phyloP scores from a whole-genome alignment of 2,888 invertebrate genomes.

The Patella ulyssiponensis region DNA sequence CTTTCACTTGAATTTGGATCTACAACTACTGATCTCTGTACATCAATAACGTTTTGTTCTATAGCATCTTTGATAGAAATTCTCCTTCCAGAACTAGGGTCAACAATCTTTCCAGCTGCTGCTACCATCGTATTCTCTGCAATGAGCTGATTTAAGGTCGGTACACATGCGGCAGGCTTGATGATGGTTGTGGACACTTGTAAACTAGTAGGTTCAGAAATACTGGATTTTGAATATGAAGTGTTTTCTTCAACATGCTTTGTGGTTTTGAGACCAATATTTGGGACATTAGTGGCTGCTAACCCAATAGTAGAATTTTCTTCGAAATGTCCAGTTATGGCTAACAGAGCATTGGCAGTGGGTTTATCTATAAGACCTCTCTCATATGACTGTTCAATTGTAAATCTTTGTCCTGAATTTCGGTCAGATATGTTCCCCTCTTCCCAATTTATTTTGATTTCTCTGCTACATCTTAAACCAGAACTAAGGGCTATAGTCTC shows the following conservation, averaged over 20 bases:
- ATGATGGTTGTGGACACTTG: conserved; percentile 6
- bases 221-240: not conserved
- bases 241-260: not conserved
- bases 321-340: conserved; percentile 29
- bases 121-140: conserved; percentile 28
- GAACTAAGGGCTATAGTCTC: conserved; percentile 74
- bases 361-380: conserved; percentile 54
- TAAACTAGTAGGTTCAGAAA: not conserved
- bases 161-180: conserved; percentile 2
- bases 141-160: conserved; percentile 41
- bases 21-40: conserved; percentile 51
- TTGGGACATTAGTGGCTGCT: not conserved
- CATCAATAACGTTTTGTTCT: conserved; percentile 73
- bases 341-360: conserved; percentile 52
- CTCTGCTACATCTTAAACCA: conserved; percentile 40
- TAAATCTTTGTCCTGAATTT: conserved; percentile 81
- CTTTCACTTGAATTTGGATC: conserved; percentile 79
- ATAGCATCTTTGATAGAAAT: conserved; percentile 74
- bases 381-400: conserved; percentile 82
- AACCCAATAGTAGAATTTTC: not conserved
- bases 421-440: conserved; percentile 77
- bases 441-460: conserved; percentile 78
- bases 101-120: conserved; percentile 42
- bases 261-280: not conserved
- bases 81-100: conserved; percentile 51